Evolutionary conservation across 2,113 vertebrate genomes (phyloP), one percentile per base, ranked within the genome.

Genomic region (Tautogolabrus adspersus): DNA sequence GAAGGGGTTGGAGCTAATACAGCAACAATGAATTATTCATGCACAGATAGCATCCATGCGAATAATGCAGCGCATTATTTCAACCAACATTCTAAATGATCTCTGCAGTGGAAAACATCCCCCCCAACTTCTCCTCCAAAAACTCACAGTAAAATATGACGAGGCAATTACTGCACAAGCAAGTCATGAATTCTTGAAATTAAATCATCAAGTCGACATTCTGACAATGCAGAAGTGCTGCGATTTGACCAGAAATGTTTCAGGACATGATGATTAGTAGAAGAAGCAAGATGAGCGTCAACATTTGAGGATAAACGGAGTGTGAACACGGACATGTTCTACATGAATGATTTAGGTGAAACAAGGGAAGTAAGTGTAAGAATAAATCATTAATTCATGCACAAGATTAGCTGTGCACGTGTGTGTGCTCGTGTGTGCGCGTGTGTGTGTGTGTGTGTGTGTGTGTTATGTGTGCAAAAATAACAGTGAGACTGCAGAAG

Each of bases 51-150:
- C 58, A 62, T 79, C 69, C 19, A 3, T 58, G 62, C 78, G 85
- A 89, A 78, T 81, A 78, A 76, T 66, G 67, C 6, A 57, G 52
- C 1, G 40, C 77, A 60, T 86, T 75, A 78, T 86, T 84, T 83
- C 52, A 84, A 75, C 56, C 70, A 77, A 71, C 63, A 65, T 61
- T 72, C 46, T 68, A 56, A 90, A 86, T 68, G 0, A 54, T 78
- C 52, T 72, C 46, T 61, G 65, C 66, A 30, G 55, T n/a, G 21
- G 57, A 49, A 71, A 22, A 11, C 13, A 10, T 72, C 30, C 44
- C 57, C 54, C 58, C 66, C 1, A 2, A 46, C 49, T 7, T 44
- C 79, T 66, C 77, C 76, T 63, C 42, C 59, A 56, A 64, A 68
- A 75, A 66, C 12, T 77, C 62, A 55, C 10, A 0, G 51, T 70